These are phyloP conservation scores for Hephaestus fuliginosus DNA, from an alignment of 2,797 vertebrate genomes.

Conservation along the genomic window DNA sequence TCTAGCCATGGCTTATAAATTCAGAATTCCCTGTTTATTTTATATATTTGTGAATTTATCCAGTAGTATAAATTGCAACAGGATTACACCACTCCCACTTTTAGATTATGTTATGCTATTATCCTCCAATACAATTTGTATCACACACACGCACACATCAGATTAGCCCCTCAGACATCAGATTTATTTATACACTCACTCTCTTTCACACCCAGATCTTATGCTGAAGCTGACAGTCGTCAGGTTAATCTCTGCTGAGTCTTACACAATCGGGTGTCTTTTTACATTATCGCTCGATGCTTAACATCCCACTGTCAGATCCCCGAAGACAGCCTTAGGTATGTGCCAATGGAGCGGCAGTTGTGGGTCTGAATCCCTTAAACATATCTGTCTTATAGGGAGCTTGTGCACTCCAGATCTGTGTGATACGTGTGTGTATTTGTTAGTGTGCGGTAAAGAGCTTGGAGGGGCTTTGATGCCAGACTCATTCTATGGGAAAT, in stretches of 20 bases:
- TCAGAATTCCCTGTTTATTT: slow-evolving; percentile 60
- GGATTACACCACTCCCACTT: slow-evolving; percentile 69
- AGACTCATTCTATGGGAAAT: slow-evolving; percentile 70
- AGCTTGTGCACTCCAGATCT: slow-evolving; percentile 19
- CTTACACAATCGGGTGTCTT: slow-evolving; percentile 80
- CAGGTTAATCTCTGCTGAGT: slow-evolving; percentile 85
- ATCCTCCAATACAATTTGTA: slow-evolving; percentile 53
- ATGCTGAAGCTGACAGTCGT: slow-evolving; percentile 77
- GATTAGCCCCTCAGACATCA: slow-evolving; percentile 75
- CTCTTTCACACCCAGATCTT: slow-evolving; percentile 70
- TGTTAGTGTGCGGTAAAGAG: slow-evolving; percentile 41
- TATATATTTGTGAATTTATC: slow-evolving; percentile 47
- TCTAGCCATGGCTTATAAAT: slow-evolving; percentile 31
- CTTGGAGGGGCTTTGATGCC: slow-evolving; percentile 67
- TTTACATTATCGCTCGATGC: slow-evolving; percentile 73
- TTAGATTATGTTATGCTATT: slow-evolving; percentile 59
- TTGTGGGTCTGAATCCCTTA: slow-evolving; percentile 40
- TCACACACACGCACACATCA: slow-evolving; percentile 61
- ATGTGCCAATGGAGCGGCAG: slow-evolving; percentile 34
- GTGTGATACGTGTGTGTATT: slow-evolving; percentile 21
- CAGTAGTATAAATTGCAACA: slow-evolving; percentile 40
- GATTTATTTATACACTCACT: slow-evolving; percentile 76
- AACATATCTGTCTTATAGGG: slow-evolving; percentile 42
- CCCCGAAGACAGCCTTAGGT: slow-evolving; percentile 57
- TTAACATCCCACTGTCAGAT: slow-evolving; percentile 73